phyloP scores from a whole-genome alignment of 2,888 invertebrate species.

The Acronicta leporina region DNA sequence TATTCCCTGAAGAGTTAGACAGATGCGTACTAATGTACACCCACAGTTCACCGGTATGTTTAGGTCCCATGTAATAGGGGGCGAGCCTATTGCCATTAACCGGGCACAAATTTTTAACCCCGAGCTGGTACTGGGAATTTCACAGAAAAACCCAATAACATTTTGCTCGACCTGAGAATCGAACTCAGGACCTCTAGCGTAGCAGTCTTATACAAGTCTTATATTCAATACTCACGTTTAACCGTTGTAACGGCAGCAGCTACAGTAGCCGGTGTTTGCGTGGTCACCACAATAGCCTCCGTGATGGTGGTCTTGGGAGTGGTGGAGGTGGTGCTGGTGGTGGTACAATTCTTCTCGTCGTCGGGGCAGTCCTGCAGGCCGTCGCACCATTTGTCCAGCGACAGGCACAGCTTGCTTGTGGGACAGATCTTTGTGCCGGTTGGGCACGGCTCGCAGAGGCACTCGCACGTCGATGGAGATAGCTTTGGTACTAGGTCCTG shows the following conservation, averaged over 20 bases:
- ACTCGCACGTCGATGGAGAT: conserved; percentile 90
- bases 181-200: too few species aligned
- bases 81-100: too few species aligned
- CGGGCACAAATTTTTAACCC: too few species aligned
- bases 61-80: too few species aligned
- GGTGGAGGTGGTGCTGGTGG: conserved; percentile 55
- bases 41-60: too few species aligned
- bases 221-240: conserved; percentile 65
- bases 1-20: too few species aligned
- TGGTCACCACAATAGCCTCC: conserved; percentile 62
- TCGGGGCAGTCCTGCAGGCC: conserved; percentile 95
- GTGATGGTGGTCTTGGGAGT: conserved; percentile 61
- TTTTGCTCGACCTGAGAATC: too few species aligned
- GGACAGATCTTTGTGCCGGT: conserved; percentile 91
- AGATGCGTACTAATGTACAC: too few species aligned
- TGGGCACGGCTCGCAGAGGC: conserved; percentile 93
- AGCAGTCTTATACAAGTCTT: too few species aligned
- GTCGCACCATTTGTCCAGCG: conserved; percentile 93
- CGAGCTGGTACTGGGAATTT: too few species aligned
- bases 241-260: conserved; percentile 57
- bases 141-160: too few species aligned
- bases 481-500: conserved; percentile 89
- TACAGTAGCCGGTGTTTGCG: conserved; percentile 60
- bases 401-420: conserved; percentile 92
- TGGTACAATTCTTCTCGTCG: conserved; percentile 92